A percentile compares a stretch with the other conserved stretches of the same genome.
phyloP scores from a whole-genome alignment of 2,113 vertebrate species.

The Pandion haliaetus region DNA sequence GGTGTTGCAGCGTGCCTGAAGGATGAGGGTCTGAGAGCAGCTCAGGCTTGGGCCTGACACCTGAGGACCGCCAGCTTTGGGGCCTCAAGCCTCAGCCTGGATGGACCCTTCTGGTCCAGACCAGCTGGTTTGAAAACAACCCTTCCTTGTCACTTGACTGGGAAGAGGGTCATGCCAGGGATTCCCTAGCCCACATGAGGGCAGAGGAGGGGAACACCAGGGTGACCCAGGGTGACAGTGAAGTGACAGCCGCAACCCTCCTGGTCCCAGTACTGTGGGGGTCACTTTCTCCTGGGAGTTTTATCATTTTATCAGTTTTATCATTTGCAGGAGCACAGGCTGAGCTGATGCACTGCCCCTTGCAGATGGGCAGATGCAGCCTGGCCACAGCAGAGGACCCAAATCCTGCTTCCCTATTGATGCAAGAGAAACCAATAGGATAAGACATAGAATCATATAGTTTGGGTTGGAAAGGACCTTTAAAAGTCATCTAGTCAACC shows the following conservation, averaged over 20 bases:
- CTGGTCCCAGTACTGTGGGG: background rate
- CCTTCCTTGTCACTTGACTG: background rate
- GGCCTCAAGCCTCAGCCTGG: background rate
- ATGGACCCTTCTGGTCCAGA: background rate
- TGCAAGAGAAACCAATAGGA: background rate
- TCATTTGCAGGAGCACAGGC: background rate
- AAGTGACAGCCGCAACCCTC: background rate
- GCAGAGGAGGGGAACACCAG: background rate
- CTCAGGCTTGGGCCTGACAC: background rate
- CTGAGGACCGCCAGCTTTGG: background rate
- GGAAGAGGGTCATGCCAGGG: background rate
- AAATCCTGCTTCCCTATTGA: background rate
- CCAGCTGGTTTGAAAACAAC: background rate
- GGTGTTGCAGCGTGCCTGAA: too few species aligned
- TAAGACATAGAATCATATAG: too few species aligned
- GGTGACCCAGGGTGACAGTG: background rate
- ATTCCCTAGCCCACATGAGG: background rate
- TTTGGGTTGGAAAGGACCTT: background rate
- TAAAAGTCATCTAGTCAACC: rapidly evolving
- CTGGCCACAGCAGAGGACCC: background rate
- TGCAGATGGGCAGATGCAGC: background rate
- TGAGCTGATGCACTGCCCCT: background rate
- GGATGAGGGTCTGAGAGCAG: background rate
- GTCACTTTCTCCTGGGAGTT: background rate
- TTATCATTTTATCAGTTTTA: background rate